These are phyloP conservation scores for Thripadectes ignobilis DNA, from an alignment of 2,797 vertebrate genomes.

Conservation along the genomic window DNA sequence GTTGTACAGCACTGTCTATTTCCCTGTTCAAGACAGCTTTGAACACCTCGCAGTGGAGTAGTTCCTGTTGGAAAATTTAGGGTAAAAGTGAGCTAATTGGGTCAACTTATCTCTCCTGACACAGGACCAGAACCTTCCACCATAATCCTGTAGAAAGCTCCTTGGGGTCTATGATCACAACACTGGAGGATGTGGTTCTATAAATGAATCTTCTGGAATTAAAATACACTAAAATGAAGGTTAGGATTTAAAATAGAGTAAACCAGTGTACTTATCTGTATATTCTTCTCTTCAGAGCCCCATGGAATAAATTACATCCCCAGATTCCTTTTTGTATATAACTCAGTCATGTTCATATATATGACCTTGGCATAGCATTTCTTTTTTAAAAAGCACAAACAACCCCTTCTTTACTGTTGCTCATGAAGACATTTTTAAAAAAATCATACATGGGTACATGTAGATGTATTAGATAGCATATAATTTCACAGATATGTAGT, in stretches of 20 bases:
- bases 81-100: background rate
- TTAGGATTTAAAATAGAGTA: background rate
- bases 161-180: background rate
- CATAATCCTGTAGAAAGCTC: background rate
- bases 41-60: background rate
- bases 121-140: background rate
- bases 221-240: background rate
- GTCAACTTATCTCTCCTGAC: background rate
- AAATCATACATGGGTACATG: background rate
- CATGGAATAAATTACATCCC: background rate
- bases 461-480: background rate
- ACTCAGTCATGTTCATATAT: background rate
- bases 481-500: accelerated
- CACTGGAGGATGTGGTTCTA: background rate
- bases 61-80: background rate
- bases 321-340: background rate
- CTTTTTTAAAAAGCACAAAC: background rate
- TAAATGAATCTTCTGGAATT: background rate
- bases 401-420: background rate
- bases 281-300: background rate
- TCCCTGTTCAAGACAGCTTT: background rate
- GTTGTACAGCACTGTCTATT: accelerated
- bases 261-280: background rate
- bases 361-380: background rate
- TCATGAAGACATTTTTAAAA: background rate